phyloP scores from a whole-genome alignment of 2,888 invertebrate species.

The Panopea generosa region DNA sequence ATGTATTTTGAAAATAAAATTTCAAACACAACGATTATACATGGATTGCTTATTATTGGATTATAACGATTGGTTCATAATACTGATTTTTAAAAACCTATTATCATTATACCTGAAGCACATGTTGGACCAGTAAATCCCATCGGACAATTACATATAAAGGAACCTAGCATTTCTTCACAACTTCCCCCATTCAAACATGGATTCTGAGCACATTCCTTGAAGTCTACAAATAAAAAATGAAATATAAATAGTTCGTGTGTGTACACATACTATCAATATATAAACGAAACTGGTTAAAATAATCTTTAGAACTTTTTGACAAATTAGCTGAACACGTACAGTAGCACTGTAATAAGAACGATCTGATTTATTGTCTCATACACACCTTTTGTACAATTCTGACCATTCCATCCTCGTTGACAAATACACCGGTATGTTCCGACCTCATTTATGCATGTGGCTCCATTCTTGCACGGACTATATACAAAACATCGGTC shows the following conservation, averaged over 20 bases:
- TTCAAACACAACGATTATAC: no score
- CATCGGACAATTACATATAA: slow-evolving; percentile 48
- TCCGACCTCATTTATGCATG: slow-evolving; percentile 64
- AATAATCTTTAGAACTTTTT: no score
- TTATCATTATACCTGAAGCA: slow-evolving; percentile 50
- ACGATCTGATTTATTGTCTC: no score
- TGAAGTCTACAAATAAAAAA: slow-evolving; percentile 50
- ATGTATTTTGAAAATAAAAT: no score
- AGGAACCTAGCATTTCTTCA: slow-evolving; percentile 54
- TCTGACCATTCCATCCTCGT: slow-evolving; percentile 58
- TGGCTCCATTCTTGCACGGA: slow-evolving; percentile 63
- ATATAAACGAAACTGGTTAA: no score
- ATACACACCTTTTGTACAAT: background rate
- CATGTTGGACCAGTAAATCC: slow-evolving; percentile 55
- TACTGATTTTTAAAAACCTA: no score
- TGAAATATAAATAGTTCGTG: no score
- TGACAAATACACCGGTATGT: slow-evolving; percentile 60
- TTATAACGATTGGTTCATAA: no score
- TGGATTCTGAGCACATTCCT: slow-evolving; percentile 59
- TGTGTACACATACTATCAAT: no score
- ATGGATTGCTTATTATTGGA: no score
- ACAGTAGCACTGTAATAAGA: no score
- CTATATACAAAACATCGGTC: slow-evolving; percentile 57
- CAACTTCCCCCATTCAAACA: slow-evolving; percentile 59
- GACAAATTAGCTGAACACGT: no score